A percentile compares a stretch with the other conserved stretches of the same genome.
Conservation (phyloP, 2,797 vertebrate genomes). For the Picus viridis region DNA sequence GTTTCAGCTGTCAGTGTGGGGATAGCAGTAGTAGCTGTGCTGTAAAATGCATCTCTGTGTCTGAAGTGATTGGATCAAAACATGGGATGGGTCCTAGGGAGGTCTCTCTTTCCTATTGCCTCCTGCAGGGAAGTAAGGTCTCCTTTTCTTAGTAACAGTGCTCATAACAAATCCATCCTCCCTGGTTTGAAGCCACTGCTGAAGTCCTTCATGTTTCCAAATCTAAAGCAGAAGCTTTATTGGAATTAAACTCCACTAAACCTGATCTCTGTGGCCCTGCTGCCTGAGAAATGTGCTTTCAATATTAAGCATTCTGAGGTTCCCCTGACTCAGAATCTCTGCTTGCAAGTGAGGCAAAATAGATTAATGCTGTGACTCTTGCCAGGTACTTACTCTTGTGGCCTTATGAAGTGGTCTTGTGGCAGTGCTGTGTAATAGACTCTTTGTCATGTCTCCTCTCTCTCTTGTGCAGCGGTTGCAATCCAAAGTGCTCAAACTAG, state of each 20-base stretch:
- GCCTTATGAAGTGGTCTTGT: not conserved
- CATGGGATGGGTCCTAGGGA: not conserved
- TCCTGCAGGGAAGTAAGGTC: not conserved
- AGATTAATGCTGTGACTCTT: not conserved
- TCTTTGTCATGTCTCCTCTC: not conserved
- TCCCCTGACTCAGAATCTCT: not conserved
- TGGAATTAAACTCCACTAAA: not conserved
- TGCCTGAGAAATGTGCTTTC: not conserved
- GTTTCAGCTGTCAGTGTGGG: not conserved
- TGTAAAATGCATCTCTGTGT: not conserved
- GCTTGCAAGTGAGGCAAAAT: not conserved
- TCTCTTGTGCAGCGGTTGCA: constrained; percentile 84
- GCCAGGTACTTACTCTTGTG: not conserved
- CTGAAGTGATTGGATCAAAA: not conserved
- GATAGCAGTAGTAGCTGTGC: not conserved
- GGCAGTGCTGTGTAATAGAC: not conserved
- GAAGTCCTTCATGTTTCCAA: not conserved
- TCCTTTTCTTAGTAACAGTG: not conserved
- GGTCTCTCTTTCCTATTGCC: not conserved
- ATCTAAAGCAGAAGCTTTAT: not conserved
- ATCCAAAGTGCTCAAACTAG: constrained; percentile 97
- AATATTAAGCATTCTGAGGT: not conserved
- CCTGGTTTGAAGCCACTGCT: not conserved
- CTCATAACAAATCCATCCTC: not conserved
- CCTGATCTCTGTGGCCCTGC: not conserved